Evolutionary conservation across 2,888 invertebrate genomes (phyloP).

Genomic region (Rotaria magnacalcarata): DNA sequence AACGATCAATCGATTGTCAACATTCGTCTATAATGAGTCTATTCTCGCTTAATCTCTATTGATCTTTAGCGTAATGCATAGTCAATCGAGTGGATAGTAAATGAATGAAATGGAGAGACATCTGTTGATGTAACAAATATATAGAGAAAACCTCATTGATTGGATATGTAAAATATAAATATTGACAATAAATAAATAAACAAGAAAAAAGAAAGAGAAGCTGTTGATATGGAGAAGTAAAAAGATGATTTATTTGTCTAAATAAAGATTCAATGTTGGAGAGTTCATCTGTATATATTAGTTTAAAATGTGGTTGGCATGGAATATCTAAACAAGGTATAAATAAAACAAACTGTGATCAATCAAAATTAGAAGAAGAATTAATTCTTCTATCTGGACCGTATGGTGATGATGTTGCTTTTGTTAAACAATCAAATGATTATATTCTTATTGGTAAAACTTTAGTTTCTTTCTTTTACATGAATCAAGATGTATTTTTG

Average conservation of each 20-base stretch:
- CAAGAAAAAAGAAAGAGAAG: neutral
- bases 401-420: conserved; percentile 25
- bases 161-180: neutral
- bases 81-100: neutral
- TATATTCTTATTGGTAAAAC: neutral
- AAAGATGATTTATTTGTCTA: neutral
- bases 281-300: neutral
- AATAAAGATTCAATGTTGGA: neutral
- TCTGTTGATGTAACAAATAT: neutral
- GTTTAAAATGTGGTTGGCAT: neutral
- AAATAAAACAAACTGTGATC: neutral
- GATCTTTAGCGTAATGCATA: neutral
- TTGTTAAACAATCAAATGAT: conserved; percentile 10
- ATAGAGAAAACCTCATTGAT: neutral
- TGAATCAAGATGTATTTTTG: too few species aligned
- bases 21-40: conserved; percentile 20
- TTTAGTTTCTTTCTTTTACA: too few species aligned
- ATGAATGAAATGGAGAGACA: neutral
- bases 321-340: conserved; percentile 1
- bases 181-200: too few species aligned
- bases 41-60: neutral
- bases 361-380: neutral
- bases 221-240: neutral
- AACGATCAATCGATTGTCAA: neutral
- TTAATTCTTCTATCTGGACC: conserved; percentile 4